phyloP scores from a whole-genome alignment of 2,797 vertebrate genomes.

The Austrolebias charrua region DNA sequence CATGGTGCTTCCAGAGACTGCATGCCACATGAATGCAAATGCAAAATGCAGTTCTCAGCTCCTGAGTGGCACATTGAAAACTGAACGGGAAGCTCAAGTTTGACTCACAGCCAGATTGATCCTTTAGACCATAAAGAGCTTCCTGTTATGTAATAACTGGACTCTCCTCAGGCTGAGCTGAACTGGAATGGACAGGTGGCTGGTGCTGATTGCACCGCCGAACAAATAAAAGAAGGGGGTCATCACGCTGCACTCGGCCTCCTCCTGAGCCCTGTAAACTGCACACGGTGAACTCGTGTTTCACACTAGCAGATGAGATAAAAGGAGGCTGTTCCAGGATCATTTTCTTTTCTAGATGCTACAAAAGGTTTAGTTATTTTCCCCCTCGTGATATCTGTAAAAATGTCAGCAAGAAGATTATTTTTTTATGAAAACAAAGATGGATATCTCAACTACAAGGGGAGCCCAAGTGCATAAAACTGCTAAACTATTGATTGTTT shows the following conservation, averaged over 20 bases:
- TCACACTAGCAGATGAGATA: neutral
- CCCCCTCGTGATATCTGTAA: no score
- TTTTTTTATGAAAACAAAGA: no score
- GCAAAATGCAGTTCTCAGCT: slow-evolving; percentile 22
- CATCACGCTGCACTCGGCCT: neutral
- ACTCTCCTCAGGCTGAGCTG: neutral
- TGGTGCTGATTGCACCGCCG: slow-evolving; percentile 8
- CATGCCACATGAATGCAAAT: slow-evolving; percentile 6
- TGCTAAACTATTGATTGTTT: no score
- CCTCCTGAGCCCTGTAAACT: neutral
- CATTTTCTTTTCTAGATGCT: neutral
- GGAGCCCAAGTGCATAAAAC: no score
- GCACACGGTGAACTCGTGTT: neutral
- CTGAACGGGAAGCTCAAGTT: slow-evolving; percentile 17
- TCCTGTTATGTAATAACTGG: slow-evolving; percentile 18
- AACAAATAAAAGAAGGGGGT: neutral
- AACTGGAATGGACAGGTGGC: slow-evolving; percentile 9
- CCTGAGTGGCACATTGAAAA: slow-evolving; percentile 8
- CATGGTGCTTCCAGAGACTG: neutral
- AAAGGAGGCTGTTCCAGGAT: neutral
- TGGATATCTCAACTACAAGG: no score
- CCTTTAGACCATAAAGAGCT: slow-evolving; percentile 15
- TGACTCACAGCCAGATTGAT: slow-evolving; percentile 19
- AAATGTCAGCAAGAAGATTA: no score
- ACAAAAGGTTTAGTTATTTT: neutral